These are phyloP conservation scores for Catocala nupta DNA, from an alignment of 2,888 invertebrate species.

Conservation along the genomic window DNA sequence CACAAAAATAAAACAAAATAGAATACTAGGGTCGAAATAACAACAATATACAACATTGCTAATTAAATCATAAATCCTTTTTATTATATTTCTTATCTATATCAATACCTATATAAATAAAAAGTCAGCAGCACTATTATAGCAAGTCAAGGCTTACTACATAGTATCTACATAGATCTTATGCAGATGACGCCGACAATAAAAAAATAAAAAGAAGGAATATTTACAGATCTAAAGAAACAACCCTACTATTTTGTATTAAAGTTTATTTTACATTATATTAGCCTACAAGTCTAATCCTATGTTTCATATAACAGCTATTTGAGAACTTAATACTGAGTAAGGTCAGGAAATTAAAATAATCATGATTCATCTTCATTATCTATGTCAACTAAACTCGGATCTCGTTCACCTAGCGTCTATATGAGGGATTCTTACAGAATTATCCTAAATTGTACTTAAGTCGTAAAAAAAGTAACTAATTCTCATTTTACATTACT, in stretches of 20 bases:
- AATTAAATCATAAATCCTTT: slow-evolving; percentile 12
- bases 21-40: slow-evolving; percentile 40
- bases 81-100: slow-evolving; percentile 23
- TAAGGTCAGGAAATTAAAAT: slow-evolving; percentile 71
- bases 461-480: slow-evolving; percentile 73
- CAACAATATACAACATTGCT: slow-evolving; percentile 39
- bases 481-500: slow-evolving; percentile 76
- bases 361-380: slow-evolving; percentile 67
- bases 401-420: slow-evolving; percentile 74
- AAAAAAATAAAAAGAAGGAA: slow-evolving; percentile 64
- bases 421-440: slow-evolving; percentile 75
- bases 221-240: slow-evolving; percentile 84
- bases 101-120: slow-evolving; percentile 31
- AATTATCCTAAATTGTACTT: slow-evolving; percentile 84
- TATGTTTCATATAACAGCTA: slow-evolving; percentile 75
- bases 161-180: slow-evolving; percentile 33
- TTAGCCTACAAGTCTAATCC: slow-evolving; percentile 78
- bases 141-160: slow-evolving; percentile 32
- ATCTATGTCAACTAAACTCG: slow-evolving; percentile 70
- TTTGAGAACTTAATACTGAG: slow-evolving; percentile 86
- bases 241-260: slow-evolving; percentile 82
- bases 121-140: slow-evolving; percentile 37
- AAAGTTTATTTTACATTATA: slow-evolving; percentile 79
- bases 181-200: slow-evolving; percentile 32
- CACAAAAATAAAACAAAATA: not conserved